phyloP scores from a whole-genome alignment of 1,140 invertebrate species.

The Sipha flava region DNA sequence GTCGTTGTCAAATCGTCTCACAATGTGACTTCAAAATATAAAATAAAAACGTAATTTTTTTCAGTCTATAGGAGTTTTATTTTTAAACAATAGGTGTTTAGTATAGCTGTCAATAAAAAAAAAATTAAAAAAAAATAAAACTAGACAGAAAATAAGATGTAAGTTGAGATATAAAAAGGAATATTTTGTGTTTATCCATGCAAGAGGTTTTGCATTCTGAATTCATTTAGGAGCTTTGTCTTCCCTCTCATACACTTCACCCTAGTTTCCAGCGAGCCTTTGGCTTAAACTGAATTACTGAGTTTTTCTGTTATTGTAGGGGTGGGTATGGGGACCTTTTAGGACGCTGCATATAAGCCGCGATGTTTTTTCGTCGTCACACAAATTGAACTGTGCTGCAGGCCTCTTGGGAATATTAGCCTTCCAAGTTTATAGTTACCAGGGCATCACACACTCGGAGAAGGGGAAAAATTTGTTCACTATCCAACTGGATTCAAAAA shows the following conservation, averaged over 20 bases:
- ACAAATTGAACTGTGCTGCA: not conserved
- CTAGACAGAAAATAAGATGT: not conserved
- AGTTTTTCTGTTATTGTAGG: not conserved
- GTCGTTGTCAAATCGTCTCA: not conserved
- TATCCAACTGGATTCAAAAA: not conserved
- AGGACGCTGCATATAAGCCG: slow-evolving; percentile 2
- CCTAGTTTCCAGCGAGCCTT: not conserved
- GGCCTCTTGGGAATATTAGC: not conserved
- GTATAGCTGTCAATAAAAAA: not conserved
- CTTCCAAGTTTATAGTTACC: not conserved
- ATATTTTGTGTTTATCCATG: not conserved
- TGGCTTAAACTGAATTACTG: not conserved
- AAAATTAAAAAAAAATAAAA: not conserved
- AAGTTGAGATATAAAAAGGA: not conserved
- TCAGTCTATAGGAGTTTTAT: not conserved
- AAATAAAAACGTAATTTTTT: not conserved
- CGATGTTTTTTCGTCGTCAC: slow-evolving; percentile 26
- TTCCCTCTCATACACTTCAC: not conserved
- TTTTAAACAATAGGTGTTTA: not conserved
- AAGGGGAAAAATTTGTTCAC: not conserved
- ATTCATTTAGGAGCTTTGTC: slow-evolving; percentile 29
- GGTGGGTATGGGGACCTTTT: not conserved
- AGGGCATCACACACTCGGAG: not conserved
- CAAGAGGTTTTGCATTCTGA: slow-evolving; percentile 3
- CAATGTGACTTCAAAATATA: not conserved